Evolutionary conservation across 2,113 vertebrate genomes (phyloP).

Genomic region (Seriola rivoliana): DNA sequence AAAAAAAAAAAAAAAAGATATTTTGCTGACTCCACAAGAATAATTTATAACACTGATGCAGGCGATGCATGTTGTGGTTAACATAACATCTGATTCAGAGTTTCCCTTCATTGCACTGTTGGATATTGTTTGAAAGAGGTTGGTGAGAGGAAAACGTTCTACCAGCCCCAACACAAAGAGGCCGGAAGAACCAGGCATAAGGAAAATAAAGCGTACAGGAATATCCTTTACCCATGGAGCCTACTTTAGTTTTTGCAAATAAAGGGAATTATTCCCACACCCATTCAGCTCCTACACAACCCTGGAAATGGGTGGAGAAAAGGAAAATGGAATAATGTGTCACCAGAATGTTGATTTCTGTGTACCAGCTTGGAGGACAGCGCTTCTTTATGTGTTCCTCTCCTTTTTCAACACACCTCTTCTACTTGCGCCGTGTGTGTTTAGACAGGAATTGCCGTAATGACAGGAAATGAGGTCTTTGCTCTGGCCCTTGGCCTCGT

Average conservation of each 20-base stretch:
- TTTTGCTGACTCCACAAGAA: slow-evolving; percentile 88
- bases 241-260: slow-evolving; percentile 49
- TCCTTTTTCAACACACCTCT: slow-evolving; percentile 30
- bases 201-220: slow-evolving; percentile 66
- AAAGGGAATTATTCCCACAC: slow-evolving; percentile 54
- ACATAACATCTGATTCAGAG: slow-evolving; percentile 77
- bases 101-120: slow-evolving; percentile 66
- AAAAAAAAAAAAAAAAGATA: slow-evolving; percentile 51
- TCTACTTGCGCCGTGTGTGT: slow-evolving; percentile 42
- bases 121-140: slow-evolving; percentile 64
- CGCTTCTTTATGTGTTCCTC: slow-evolving; percentile 28
- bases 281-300: slow-evolving; percentile 32
- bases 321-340: slow-evolving; percentile 53
- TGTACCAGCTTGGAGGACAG: slow-evolving; percentile 29
- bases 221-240: slow-evolving; percentile 43
- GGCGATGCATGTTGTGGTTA: slow-evolving; percentile 76
- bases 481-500: slow-evolving; percentile 63
- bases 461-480: slow-evolving; percentile 72
- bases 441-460: slow-evolving; percentile 72
- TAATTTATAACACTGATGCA: slow-evolving; percentile 69
- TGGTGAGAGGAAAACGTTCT: slow-evolving; percentile 58
- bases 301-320: slow-evolving; percentile 55
- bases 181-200: slow-evolving; percentile 49
- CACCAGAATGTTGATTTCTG: slow-evolving; percentile 39
- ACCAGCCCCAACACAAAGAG: slow-evolving; percentile 54